phyloP scores from a whole-genome alignment of 2,797 vertebrate genomes.

The Lithobates pipiens region DNA sequence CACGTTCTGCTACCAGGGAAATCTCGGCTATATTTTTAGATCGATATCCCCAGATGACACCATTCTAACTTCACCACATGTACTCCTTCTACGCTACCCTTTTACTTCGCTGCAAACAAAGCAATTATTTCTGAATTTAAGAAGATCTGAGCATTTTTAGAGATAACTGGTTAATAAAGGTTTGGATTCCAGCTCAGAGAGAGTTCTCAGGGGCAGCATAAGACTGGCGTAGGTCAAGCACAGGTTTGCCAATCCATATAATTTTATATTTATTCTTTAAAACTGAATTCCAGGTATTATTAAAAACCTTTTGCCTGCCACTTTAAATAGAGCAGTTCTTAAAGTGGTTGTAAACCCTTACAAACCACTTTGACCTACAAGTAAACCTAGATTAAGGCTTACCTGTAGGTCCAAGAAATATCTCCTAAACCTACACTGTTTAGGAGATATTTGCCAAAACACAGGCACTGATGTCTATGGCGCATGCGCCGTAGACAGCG shows the following conservation, averaged over 20 bases:
- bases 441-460: too few species aligned
- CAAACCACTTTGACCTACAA: too few species aligned
- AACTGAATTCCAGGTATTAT: not conserved
- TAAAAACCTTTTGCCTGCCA: not conserved
- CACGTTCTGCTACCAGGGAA: not conserved
- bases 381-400: too few species aligned
- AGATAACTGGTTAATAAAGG: not conserved
- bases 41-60: constrained; percentile 9
- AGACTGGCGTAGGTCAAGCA: not conserved
- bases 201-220: not conserved
- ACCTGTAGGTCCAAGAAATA: too few species aligned
- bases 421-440: too few species aligned
- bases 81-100: not conserved
- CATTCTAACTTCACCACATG: not conserved
- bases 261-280: not conserved
- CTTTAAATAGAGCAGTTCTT: not conserved
- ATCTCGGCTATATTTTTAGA: constrained; percentile 25
- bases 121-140: not conserved
- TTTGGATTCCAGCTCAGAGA: not conserved
- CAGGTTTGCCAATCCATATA: not conserved
- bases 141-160: not conserved
- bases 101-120: not conserved
- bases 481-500: too few species aligned
- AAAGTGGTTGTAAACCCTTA: too few species aligned
- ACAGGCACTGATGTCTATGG: too few species aligned